phyloP scores from a whole-genome alignment of 1,140 invertebrate species.

The Drosophila repletoides region DNA sequence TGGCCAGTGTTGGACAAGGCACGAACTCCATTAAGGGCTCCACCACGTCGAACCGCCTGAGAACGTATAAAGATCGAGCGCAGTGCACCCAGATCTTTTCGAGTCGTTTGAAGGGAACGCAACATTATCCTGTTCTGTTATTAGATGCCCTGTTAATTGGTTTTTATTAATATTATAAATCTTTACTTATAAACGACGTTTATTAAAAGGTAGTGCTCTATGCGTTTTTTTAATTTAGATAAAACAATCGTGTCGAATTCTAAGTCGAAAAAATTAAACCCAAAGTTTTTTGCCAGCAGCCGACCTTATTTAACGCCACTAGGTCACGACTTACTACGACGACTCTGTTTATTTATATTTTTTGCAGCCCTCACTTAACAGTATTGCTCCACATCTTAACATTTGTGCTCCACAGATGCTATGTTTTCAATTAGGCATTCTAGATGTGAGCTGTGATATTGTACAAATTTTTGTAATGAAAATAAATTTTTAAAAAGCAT shows the following conservation, averaged over 20 bases:
- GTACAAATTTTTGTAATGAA: too few species aligned
- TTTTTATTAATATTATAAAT: too few species aligned
- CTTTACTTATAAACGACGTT: too few species aligned
- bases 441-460: too few species aligned
- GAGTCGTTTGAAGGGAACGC: slow-evolving; percentile 86
- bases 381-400: background rate
- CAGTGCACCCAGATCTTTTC: slow-evolving; percentile 83
- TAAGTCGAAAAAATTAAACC: slow-evolving; percentile 36
- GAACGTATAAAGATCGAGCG: slow-evolving; percentile 49
- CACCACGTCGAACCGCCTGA: slow-evolving; percentile 23
- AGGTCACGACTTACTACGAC: slow-evolving; percentile 52
- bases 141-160: slow-evolving; percentile 36
- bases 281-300: slow-evolving; percentile 34
- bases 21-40: slow-evolving; percentile 45
- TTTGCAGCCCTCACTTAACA: slow-evolving; percentile 23
- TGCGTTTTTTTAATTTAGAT: slow-evolving; percentile 38
- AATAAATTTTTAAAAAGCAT: too few species aligned
- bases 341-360: slow-evolving; percentile 18
- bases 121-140: slow-evolving; percentile 81
- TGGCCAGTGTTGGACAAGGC: slow-evolving; percentile 43
- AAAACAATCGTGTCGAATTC: slow-evolving; percentile 22
- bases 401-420: slow-evolving; percentile 3
- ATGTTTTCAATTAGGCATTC: too few species aligned
- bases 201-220: background rate
- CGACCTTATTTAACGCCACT: slow-evolving; percentile 58